Base-by-base conservation (phyloP, 2,888 invertebrate species). In the Phanerotoma sp. region DNA sequence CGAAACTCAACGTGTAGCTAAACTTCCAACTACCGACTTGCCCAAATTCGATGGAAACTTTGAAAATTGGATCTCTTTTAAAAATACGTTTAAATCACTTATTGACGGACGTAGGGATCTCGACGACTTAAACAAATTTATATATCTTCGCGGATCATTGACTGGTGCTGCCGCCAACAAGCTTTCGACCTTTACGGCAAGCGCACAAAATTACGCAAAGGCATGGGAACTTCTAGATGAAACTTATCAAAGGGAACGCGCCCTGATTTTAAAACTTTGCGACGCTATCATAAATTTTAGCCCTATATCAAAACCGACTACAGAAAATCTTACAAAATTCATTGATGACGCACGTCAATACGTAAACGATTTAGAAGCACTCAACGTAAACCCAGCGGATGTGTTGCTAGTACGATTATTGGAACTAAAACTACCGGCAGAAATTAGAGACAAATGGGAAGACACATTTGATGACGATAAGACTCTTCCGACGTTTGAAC, bases 31-130 rank as follows among this genome's bases (percentile, higher is more conserved):
- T 25, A 35, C 58, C 2, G 40, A 53, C 15, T 40, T 62, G 10
- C 61, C 57, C 7, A 54, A 48, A 30, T 63, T 65, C 49, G 45
- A 54, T 7, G 64, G 61, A 6, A 49, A 51, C 3, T 56, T 58
- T 20, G 52, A 49, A 10, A 57, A 58, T 37, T 58, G 57, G 58
- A 10, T 55, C 1, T 37, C 52, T 2, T 57, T 51, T 16, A 56
- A 57, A 48, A 58, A 56, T 33, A 50, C 49, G 1, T 61, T 58
- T 35, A 13, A 35, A 5, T 21, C 49, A 9, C 54, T 58, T 51
- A 55, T 61, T n/a, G 55, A 59, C 16, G 33, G 30, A 15, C 55
- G 57, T 3, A 35, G 25, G 1, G 54, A 57, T 41, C 48, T 61
- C n/a, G 51, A 51, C 11, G 56, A 57, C 13, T 46, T 57, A 5